Percentiles rank a stretch among this genome's conserved stretches.
Conservation (phyloP, 1,140 invertebrate species). For the Sycobia sp. region DNA sequence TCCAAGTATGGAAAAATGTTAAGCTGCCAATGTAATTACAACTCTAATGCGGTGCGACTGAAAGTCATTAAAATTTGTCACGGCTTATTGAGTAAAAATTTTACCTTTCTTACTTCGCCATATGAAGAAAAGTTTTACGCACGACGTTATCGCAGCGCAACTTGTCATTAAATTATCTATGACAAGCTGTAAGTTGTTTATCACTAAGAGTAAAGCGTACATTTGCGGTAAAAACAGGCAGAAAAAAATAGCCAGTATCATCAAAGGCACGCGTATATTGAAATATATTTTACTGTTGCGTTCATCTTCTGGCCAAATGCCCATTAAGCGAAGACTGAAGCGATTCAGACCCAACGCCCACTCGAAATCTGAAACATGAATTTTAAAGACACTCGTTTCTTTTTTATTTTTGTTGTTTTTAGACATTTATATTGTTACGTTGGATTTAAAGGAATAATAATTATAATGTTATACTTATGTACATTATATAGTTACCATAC, state of each 20-base stretch:
- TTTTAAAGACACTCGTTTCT: background rate
- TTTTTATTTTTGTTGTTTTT: background rate
- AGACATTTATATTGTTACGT: background rate
- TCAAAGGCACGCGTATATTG: background rate
- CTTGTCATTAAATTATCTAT: constrained; percentile 14
- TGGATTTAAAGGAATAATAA: background rate
- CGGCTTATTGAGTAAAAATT: background rate
- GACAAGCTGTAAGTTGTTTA: constrained; percentile 1
- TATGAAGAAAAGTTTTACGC: constrained; percentile 5
- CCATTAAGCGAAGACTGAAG: background rate
- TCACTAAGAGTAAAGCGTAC: background rate
- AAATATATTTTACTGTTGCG: no score
- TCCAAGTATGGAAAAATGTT: background rate
- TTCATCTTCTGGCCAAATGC: constrained; percentile 11
- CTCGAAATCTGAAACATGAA: constrained; percentile 1
- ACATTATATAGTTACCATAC: background rate
- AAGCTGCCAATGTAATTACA: background rate
- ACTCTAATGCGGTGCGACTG: background rate
- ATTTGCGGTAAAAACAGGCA: constrained; percentile 15
- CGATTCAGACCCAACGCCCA: constrained; percentile 13
- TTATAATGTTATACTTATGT: background rate
- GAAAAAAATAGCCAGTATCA: background rate
- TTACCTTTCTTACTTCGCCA: constrained; percentile 20
- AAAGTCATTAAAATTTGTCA: background rate
- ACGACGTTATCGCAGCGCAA: background rate